phyloP scores from a whole-genome alignment of 2,797 vertebrate genomes.

The Acrossocheilus fasciatus region DNA sequence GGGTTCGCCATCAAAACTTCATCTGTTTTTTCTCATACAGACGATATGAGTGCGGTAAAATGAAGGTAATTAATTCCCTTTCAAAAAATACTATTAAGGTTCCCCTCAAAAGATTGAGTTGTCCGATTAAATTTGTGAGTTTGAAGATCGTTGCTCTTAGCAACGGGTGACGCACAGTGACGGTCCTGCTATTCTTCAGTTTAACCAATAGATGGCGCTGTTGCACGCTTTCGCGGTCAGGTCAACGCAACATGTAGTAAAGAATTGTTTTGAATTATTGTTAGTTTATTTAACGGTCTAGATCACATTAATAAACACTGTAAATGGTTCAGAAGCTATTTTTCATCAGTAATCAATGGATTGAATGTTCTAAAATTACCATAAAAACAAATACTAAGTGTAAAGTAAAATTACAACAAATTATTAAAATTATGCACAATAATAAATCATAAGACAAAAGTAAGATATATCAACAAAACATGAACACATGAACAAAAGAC shows the following conservation, averaged over 20 bases:
- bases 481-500: not conserved
- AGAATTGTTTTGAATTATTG: not conserved
- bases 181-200: not conserved
- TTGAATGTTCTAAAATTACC: not conserved
- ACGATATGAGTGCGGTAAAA: not conserved
- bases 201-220: conserved; percentile 30
- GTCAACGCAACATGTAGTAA: not conserved
- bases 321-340: not conserved
- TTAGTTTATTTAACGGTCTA: not conserved
- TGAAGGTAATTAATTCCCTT: not conserved
- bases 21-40: not conserved
- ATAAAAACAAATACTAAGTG: not conserved
- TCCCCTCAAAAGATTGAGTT: not conserved
- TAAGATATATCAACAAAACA: not conserved
- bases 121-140: conserved; percentile 2
- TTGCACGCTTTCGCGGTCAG: not conserved
- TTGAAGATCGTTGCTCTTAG: conserved; percentile 42
- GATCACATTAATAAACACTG: not conserved
- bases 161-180: conserved; percentile 46
- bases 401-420: not conserved
- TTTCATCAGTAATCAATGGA: not conserved
- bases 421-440: not conserved
- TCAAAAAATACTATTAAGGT: not conserved
- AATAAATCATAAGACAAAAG: not conserved
- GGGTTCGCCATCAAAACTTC: conserved; percentile 3